Evolutionary conservation across 2,888 invertebrate species (phyloP), one percentile per base, ranked within the genome.

Genomic region (Melanotus villosus): DNA sequence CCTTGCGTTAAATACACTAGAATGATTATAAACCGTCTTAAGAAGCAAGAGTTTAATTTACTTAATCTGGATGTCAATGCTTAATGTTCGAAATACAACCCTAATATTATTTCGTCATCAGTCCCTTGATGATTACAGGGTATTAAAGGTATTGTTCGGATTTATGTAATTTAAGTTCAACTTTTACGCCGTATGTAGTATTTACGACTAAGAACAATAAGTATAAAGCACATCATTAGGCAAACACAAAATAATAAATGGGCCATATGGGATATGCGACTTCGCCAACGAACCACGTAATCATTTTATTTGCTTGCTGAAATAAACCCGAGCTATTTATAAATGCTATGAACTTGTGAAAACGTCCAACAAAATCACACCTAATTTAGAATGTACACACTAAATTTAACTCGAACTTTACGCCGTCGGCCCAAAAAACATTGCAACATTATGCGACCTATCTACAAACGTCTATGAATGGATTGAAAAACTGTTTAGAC

Each of bases 231-330:
- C 18, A 54, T 54, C 54, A 54, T 54, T 54, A 34, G 9, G 23
- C 41, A 36, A 57, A 57, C 57, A 57, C 38, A 57, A 38, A 19
- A 57, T 30, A 43, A 45, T 32, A 59, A 59, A 43, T 59, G 59
- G 43, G 43, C 59, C 59, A 59, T 43, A 59, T 59, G 59, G 41
- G 41, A 56, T 45, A 43, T 30, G 41, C 18, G 30, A 57, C 57
- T 30, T 45, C 26, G 59, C 41, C 43, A 59, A 59, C 41, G 30
- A 59, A 43, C 45, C 41, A 45, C 59, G 30, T 59, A 59, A 59
- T 45, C 43, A 43, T 59, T 59, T 45, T 59, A 59, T 59, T 59
- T 59, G 41, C 30, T 30, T 19, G 14, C 59, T 19, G 26, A 59
- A 43, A 59, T 59, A 43, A 59, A 45, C 30, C 30, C 32, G n/a